phyloP scores from a whole-genome alignment of 2,113 vertebrate genomes.

The Mesitornis unicolor region DNA sequence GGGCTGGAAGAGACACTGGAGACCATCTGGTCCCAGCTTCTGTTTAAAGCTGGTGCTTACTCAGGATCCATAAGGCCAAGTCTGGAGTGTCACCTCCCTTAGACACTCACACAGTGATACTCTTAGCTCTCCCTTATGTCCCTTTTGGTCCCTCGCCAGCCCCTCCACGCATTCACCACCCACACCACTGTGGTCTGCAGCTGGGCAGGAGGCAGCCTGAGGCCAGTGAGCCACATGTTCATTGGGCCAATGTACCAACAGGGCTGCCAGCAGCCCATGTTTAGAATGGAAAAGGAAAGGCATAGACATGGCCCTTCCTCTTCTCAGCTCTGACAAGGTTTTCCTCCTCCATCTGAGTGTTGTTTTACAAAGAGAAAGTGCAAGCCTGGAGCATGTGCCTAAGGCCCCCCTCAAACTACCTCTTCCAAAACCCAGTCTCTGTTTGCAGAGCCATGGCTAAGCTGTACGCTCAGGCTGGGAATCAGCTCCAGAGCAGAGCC shows the following conservation, averaged over 20 bases:
- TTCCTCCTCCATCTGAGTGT: not conserved
- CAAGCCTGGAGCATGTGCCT: not conserved
- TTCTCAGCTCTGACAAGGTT: not conserved
- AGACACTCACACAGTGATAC: not conserved
- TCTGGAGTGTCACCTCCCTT: not conserved
- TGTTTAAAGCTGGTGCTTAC: not conserved
- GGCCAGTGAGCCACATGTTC: fast-evolving
- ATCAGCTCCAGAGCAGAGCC: not conserved
- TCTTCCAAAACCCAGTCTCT: not conserved
- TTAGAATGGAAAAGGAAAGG: not conserved
- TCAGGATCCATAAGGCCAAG: not conserved
- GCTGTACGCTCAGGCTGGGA: not conserved
- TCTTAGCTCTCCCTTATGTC: not conserved
- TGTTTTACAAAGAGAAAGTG: not conserved
- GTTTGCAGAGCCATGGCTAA: not conserved
- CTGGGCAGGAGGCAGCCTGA: not conserved
- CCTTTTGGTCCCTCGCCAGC: not conserved
- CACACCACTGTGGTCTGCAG: too few relatives aligned
- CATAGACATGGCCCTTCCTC: not conserved
- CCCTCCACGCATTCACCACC: not conserved
- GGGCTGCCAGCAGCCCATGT: not conserved
- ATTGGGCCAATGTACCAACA: fast-evolving
- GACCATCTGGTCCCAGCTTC: not conserved
- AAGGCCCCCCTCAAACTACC: not conserved
- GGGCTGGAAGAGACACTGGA: not conserved